Conservation (phyloP, 2,888 invertebrate species). For the Criorhina ranunculi region DNA sequence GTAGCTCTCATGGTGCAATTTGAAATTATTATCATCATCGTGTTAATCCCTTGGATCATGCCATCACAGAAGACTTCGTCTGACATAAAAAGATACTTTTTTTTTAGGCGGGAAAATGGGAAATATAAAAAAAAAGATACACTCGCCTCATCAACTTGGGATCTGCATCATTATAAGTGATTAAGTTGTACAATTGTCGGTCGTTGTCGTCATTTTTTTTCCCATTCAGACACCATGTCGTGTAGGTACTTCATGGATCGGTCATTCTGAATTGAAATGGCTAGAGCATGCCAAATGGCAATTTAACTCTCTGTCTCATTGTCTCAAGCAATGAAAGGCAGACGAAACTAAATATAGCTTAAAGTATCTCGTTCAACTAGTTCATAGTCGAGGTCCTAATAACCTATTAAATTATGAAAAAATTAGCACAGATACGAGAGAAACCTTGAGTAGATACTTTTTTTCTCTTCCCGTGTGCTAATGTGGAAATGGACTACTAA, state of each 20-base stretch:
- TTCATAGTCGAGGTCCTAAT: slow-evolving; percentile 56
- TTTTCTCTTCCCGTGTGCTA: slow-evolving; percentile 6
- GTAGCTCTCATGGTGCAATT: slow-evolving; percentile 39
- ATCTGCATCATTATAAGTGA: slow-evolving; percentile 56
- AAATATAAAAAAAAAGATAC: slow-evolving; percentile 11
- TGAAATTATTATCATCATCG: slow-evolving; percentile 46
- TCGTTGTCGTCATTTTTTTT: slow-evolving; percentile 14
- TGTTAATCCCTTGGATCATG: slow-evolving; percentile 55
- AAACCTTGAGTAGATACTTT: slow-evolving; percentile 11
- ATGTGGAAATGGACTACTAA: slow-evolving; percentile 47
- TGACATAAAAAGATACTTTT: slow-evolving; percentile 34
- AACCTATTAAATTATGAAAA: slow-evolving; percentile 65
- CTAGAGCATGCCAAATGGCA: slow-evolving; percentile 42
- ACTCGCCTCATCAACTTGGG: slow-evolving; percentile 8
- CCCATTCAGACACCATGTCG: slow-evolving; percentile 3
- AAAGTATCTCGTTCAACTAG: slow-evolving; percentile 30
- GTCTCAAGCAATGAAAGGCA: not conserved
- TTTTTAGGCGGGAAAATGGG: not conserved
- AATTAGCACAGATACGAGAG: slow-evolving; percentile 56
- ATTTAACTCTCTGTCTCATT: slow-evolving; percentile 13
- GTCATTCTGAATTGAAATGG: slow-evolving; percentile 32
- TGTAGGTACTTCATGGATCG: slow-evolving; percentile 44
- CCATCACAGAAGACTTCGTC: not conserved
- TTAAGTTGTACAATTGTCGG: slow-evolving; percentile 50
- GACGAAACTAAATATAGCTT: slow-evolving; percentile 22